These are phyloP conservation scores for Champsocephalus gunnari DNA, from an alignment of 2,797 vertebrate species.

Conservation along the genomic window DNA sequence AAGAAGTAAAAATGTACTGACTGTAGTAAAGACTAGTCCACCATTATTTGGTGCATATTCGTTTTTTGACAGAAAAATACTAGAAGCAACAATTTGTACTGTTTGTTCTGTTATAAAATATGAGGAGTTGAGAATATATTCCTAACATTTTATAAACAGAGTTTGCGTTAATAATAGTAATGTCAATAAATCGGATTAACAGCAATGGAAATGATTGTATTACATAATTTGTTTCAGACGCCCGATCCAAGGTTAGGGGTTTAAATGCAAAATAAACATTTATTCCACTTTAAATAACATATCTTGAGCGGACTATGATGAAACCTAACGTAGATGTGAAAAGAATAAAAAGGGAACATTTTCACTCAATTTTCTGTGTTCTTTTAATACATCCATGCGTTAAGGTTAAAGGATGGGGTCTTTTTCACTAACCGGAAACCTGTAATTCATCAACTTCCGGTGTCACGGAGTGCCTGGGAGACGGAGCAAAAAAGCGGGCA, in stretches of 20 bases:
- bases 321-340: neutral
- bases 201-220: too few relatives aligned
- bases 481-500: slow-evolving; percentile 81
- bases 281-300: neutral
- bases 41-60: slow-evolving; percentile 5
- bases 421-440: slow-evolving; percentile 58
- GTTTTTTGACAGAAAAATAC: slow-evolving; percentile 3
- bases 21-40: neutral
- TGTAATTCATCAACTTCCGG: slow-evolving; percentile 77
- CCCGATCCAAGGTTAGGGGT: neutral
- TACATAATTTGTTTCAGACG: neutral
- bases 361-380: neutral
- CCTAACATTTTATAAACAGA: slow-evolving; percentile 4
- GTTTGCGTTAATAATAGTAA: neutral
- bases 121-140: neutral
- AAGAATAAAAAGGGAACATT: neutral
- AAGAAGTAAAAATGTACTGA: neutral
- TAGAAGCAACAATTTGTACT: neutral
- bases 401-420: neutral
- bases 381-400: neutral
- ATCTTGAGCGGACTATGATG: neutral
- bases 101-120: slow-evolving; percentile 7
- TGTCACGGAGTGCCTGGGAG: slow-evolving; percentile 76
- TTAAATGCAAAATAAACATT: neutral
- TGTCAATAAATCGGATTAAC: slow-evolving; percentile 16